These are phyloP conservation scores for Lasioglossum lativentre DNA, from an alignment of 2,888 invertebrate genomes.

Conservation along the genomic window DNA sequence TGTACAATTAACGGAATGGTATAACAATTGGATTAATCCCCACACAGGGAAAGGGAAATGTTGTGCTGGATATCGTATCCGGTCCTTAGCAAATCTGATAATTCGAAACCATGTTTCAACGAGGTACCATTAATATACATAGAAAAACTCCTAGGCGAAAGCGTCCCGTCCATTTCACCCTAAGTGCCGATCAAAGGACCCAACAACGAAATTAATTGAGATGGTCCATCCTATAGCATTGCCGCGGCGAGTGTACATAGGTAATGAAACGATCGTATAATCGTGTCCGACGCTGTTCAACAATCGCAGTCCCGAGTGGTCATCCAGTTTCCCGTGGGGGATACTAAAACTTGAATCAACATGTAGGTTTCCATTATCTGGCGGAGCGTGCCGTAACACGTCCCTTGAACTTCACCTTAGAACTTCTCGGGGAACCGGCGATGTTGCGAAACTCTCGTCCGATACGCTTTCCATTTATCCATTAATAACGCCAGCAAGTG, in stretches of 20 bases:
- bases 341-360: constrained; percentile 5
- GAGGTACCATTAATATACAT: background rate
- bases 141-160: background rate
- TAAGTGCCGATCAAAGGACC: background rate
- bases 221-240: background rate
- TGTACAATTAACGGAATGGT: too few relatives aligned
- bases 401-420: constrained; percentile 40
- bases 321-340: background rate
- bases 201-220: background rate
- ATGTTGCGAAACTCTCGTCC: constrained; percentile 59
- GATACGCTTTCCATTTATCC: constrained; percentile 55
- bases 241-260: background rate
- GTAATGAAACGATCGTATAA: constrained; percentile 4
- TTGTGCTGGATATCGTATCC: too few relatives aligned
- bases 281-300: background rate
- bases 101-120: background rate
- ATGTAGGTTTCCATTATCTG: constrained; percentile 9
- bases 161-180: background rate
- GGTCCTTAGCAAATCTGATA: too few relatives aligned
- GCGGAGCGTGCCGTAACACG: constrained; percentile 1
- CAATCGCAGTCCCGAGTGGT: constrained; percentile 11
- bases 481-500: constrained; percentile 55
- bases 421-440: constrained; percentile 14
- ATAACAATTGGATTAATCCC: too few relatives aligned
- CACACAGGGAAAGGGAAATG: too few relatives aligned